Base-by-base conservation (phyloP, 64 coral and sea anemone species). In the Exaiptasia diaphana region DNA sequence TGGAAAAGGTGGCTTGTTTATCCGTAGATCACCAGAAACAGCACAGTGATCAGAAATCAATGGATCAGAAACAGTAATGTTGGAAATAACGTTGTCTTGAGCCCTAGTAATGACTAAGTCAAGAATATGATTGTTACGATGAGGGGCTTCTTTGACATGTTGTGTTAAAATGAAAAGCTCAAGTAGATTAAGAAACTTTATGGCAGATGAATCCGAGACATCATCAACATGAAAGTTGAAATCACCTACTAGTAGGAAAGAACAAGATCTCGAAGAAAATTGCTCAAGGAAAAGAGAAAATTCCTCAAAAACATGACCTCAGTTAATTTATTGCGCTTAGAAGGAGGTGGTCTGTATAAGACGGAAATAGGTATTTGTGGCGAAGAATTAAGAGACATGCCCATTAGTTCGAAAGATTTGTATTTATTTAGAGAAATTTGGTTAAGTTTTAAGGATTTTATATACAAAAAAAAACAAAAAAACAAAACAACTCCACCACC, bases 211-310 rank as follows among this genome's bases (percentile, higher is more conserved):
- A 27, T 38, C 35, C 17, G n/a, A n/a, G n/a, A 11, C n/a, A 52
- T 52, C n/a, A 52, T 67, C 17, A 17, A 67, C 17, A 67, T 67
- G 63, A 67, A 67, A 38, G 48, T 88, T 60, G 35, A 88, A 75
- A 43, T 83, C 81, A 38, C 46, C 81, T 12, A 14, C 20, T 5
- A 52, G 10, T n/a, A 52, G 49, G 10, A 52, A 52, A n/a, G 10
- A 11, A 10, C 49, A 10, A 11, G 49, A n/a, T 12, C 10, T 12
- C 10, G n/a, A 10, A 52, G 49, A 10, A n/a, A 52, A n/a, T n/a
- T 52, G 49, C 10, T 12, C 49, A 10, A n/a, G 10, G n/a, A 52
- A n/a, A 52, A n/a, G 10, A 52, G 49, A 52, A 52, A 52, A 52
- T 52, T 52, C 49, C 49, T 52, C 49, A 52, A 52, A 52, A 52